A percentile compares a stretch with the other conserved stretches of the same genome.
Evolutionary conservation across 2,797 vertebrate species (phyloP).

Genomic region (Hippopotamyrus pictus): DNA sequence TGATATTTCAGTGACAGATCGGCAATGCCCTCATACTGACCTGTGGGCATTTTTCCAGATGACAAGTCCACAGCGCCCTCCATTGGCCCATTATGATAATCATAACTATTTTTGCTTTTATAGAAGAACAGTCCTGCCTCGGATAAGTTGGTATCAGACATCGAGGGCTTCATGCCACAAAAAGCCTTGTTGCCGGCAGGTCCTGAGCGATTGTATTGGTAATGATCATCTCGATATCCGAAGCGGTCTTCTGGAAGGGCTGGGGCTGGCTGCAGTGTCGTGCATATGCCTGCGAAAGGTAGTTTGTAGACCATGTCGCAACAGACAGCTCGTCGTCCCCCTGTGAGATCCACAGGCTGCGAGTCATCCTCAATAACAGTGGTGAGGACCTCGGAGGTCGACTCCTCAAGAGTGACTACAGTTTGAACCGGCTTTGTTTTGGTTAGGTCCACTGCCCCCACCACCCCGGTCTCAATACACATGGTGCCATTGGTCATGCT

Average conservation of each 20-base stretch:
- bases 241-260: slow-evolving; percentile 93
- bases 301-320: slow-evolving; percentile 94
- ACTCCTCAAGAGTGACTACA: slow-evolving; percentile 75
- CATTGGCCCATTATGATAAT: slow-evolving; percentile 77
- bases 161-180: slow-evolving; percentile 92
- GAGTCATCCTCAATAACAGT: slow-evolving; percentile 85
- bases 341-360: slow-evolving; percentile 93
- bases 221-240: slow-evolving; percentile 95
- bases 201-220: slow-evolving; percentile 81
- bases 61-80: slow-evolving; percentile 97
- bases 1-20: slow-evolving; percentile 85
- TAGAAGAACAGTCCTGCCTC: slow-evolving; percentile 92
- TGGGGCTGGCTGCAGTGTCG: slow-evolving; percentile 75
- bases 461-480: slow-evolving; percentile 56
- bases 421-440: slow-evolving; percentile 84
- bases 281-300: slow-evolving; percentile 88
- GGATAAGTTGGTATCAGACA: slow-evolving; percentile 96
- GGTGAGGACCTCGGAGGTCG: slow-evolving; percentile 71
- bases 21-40: slow-evolving; percentile 86
- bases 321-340: slow-evolving; percentile 85
- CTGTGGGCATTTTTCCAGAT: slow-evolving; percentile 89
- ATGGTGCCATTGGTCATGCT: slow-evolving; percentile 68
- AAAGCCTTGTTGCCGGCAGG: slow-evolving; percentile 77
- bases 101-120: slow-evolving; percentile 96
- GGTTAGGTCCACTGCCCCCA: slow-evolving; percentile 85